These are phyloP conservation scores for Thereva unica DNA, from an alignment of 2,888 invertebrate species.

Conservation along the genomic window DNA sequence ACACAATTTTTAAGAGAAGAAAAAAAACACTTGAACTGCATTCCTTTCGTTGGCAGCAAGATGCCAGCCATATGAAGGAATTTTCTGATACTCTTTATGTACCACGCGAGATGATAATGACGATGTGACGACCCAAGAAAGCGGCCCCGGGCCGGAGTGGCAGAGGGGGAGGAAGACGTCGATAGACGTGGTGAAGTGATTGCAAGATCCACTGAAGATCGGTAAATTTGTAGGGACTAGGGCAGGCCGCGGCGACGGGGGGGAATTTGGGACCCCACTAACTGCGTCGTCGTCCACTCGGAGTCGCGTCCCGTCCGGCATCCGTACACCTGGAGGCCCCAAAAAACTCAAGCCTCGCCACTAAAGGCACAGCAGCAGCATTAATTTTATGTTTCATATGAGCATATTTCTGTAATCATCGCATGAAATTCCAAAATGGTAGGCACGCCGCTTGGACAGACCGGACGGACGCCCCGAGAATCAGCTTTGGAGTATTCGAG, in stretches of 20 bases:
- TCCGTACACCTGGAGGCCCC: slow-evolving; percentile 32
- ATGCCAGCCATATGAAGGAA: slow-evolving; percentile 39
- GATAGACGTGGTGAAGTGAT: slow-evolving; percentile 4
- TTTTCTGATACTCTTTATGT: slow-evolving; percentile 39
- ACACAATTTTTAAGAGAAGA: slow-evolving; percentile 9
- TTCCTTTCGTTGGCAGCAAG: slow-evolving; percentile 36
- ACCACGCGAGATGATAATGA: slow-evolving; percentile 39
- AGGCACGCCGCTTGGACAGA: slow-evolving; percentile 6
- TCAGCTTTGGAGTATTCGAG: too few species aligned
- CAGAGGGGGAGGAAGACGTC: slow-evolving; percentile 7
- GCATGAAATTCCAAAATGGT: slow-evolving; percentile 40
- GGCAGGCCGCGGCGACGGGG: slow-evolving; percentile 2
- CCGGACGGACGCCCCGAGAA: too few species aligned
- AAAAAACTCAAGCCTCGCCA: slow-evolving; percentile 11
- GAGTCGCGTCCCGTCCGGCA: slow-evolving; percentile 10
- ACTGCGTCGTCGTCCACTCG: slow-evolving; percentile 17
- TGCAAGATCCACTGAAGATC: too few species aligned
- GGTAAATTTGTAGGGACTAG: too few species aligned
- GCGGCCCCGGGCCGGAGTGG: slow-evolving; percentile 20
- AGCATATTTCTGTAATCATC: slow-evolving; percentile 39
- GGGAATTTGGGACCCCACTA: neutral
- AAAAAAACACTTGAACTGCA: slow-evolving; percentile 38
- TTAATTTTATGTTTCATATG: slow-evolving; percentile 40
- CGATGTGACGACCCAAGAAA: slow-evolving; percentile 31
- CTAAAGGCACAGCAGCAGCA: slow-evolving; percentile 25